Base-by-base conservation (phyloP, 2,797 vertebrate genomes). In the Pseudochaenichthys georgianus region DNA sequence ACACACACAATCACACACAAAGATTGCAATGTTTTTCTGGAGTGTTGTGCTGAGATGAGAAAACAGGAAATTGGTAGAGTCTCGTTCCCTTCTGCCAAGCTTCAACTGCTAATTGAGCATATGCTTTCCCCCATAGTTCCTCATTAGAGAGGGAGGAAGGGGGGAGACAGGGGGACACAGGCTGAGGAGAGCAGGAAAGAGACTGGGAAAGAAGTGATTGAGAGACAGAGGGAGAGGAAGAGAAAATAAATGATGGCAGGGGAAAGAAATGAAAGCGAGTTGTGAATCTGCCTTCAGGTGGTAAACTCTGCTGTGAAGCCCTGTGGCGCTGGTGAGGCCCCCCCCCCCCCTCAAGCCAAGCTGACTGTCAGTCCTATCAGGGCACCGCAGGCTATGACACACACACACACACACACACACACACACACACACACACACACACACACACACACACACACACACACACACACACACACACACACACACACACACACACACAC, bases 51-150 rank as follows among this genome's bases (percentile, higher is more conserved):
- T 66, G 70, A 78, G 77, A 74, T 8, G 53, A 79, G 67, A 78
- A 84, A 82, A 85, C 78, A 78, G 80, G 65, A 86, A 84, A 86
- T 70, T 75, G 78, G 81, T 81, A 75, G 64, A 34, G n/a, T 71
- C 74, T 81, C 10, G 19, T 68, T 86, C 75, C 81, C 72, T 74
- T 83, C 82, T 83, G 88, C 76, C 78, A 77, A 76, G 64, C 63
- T 75, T 82, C 77, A 64, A 50, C 69, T 74, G 70, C 82, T 88
- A 88, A 87, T 88, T 87, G 85, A 90, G 77, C 88, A 87, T 78
- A 81, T 90, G 85, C 77, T 75, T 57, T 60, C 61, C 61, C 77
- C 76, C 82, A 77, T 34, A 85, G 64, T 79, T 73, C 80, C 86
- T 90, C 85, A 81, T 87, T 88, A 83, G 64, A 68, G 67, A 57